Percentiles rank a stretch among this genome's conserved stretches.
phyloP scores from a whole-genome alignment of 2,888 invertebrate species.

The Rotaria socialis region DNA sequence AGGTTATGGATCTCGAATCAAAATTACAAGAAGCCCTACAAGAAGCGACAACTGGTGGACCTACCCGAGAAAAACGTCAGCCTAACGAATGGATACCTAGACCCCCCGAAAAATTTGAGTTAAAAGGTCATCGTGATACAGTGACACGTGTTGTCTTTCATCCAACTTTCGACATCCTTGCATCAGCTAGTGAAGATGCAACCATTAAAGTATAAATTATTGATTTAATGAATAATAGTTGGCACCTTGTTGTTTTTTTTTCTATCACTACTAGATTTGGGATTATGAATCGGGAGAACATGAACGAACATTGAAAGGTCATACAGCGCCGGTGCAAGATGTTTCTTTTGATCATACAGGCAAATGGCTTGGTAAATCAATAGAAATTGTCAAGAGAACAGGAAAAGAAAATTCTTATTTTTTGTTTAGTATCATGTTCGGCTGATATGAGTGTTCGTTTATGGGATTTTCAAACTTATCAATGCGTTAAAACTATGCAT shows the following conservation, averaged over 20 bases:
- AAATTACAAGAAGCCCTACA: conserved; percentile 23
- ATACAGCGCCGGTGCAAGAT: conserved; percentile 98
- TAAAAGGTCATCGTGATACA: conserved; percentile 91
- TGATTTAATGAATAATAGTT: background rate
- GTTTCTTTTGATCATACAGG: conserved; percentile 92
- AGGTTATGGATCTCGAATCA: conserved; percentile 34
- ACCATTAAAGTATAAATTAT: conserved; percentile 65
- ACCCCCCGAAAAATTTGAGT: conserved; percentile 89
- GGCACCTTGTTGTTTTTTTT: background rate
- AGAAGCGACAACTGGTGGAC: conserved; percentile 32
- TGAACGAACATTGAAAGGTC: conserved; percentile 95
- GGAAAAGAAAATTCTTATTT: background rate
- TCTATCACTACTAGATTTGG: conserved; percentile 68
- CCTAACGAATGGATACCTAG: conserved; percentile 99
- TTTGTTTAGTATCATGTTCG: conserved; percentile 87
- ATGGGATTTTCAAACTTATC: conserved; percentile 98
- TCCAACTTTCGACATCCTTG: conserved; percentile 93
- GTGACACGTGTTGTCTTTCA: conserved; percentile 96
- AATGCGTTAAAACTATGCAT: conserved; percentile 85
- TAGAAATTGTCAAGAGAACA: background rate
- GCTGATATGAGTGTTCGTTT: conserved; percentile 97
- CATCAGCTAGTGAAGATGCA: conserved; percentile 95
- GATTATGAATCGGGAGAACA: conserved; percentile 98
- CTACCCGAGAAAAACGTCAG: conserved; percentile 78
- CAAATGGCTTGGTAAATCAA: conserved; percentile 62